Percentiles rank a stretch among this genome's conserved stretches.
phyloP scores from a whole-genome alignment of 2,888 invertebrate genomes.

The Caenorhabditis virilis region DNA sequence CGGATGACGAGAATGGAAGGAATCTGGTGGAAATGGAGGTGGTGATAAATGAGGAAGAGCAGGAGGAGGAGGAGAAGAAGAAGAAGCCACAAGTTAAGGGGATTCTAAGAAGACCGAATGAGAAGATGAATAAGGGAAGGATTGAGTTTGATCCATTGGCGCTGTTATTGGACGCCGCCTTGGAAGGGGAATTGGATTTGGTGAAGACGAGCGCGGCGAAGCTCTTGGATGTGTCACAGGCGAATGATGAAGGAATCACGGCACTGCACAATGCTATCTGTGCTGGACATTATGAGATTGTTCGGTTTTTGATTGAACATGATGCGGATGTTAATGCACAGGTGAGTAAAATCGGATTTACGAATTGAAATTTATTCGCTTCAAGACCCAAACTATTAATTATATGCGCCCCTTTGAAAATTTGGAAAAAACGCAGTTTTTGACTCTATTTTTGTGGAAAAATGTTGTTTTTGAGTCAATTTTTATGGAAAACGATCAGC shows the following conservation, averaged over 20 bases:
- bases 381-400: too few species aligned
- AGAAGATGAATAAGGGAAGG: conserved; percentile 72
- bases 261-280: conserved; percentile 99
- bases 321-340: conserved; percentile 99
- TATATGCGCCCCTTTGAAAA: too few species aligned
- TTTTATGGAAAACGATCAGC: too few species aligned
- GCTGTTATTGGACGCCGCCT: conserved; percentile 89
- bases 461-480: too few species aligned
- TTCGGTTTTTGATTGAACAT: conserved; percentile 92
- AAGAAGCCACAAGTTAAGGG: conserved; percentile 48
- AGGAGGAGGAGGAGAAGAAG: background rate
- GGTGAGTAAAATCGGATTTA: conserved; percentile 72
- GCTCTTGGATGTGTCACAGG: conserved; percentile 83
- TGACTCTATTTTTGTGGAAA: too few species aligned
- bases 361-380: too few species aligned
- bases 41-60: conserved; percentile 17
- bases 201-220: conserved; percentile 89
- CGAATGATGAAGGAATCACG: conserved; percentile 98
- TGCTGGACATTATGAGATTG: conserved; percentile 97
- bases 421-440: too few species aligned
- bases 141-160: conserved; percentile 98
- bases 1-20: conserved; percentile 31
- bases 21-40: conserved; percentile 35
- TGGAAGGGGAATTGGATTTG: conserved; percentile 95
- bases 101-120: conserved; percentile 52